A percentile compares a stretch with the other conserved stretches of the same genome.
phyloP scores from a whole-genome alignment of 2,113 vertebrate species.

The Gymnobelideus leadbeateri region DNA sequence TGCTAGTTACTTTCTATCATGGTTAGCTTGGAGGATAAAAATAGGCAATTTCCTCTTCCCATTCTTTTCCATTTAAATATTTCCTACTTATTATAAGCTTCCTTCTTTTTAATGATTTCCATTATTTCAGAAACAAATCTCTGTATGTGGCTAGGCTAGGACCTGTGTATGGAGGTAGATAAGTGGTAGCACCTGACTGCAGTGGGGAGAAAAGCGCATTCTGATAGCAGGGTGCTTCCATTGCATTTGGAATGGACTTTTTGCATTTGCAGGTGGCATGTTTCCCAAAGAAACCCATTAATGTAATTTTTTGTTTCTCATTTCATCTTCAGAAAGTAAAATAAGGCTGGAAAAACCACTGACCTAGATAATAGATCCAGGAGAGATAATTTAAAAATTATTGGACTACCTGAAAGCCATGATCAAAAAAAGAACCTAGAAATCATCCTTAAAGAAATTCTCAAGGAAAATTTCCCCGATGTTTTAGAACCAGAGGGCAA shows the following conservation, averaged over 20 bases:
- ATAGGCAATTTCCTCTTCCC: background rate
- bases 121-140: slow-evolving; percentile 1
- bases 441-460: too few species aligned
- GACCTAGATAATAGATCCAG: too few species aligned
- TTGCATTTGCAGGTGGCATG: background rate
- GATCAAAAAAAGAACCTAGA: too few species aligned
- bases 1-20: background rate
- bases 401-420: too few species aligned
- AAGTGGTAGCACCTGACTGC: slow-evolving; percentile 7
- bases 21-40: background rate
- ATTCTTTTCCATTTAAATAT: background rate
- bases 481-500: too few species aligned
- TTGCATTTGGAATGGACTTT: background rate
- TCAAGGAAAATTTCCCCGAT: too few species aligned
- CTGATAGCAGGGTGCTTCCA: background rate
- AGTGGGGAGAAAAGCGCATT: background rate
- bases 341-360: background rate
- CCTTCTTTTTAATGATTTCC: background rate
- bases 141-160: slow-evolving; percentile 14
- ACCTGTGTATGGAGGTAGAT: background rate
- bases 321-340: background rate
- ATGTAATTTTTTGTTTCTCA: background rate
- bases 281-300: background rate
- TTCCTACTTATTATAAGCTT: background rate
- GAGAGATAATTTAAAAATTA: too few species aligned